Percentiles rank a stretch among this genome's conserved stretches.
These are phyloP conservation scores for Circaetus cinerascens DNA, from an alignment of 2,113 vertebrate genomes.

Conservation along the genomic window DNA sequence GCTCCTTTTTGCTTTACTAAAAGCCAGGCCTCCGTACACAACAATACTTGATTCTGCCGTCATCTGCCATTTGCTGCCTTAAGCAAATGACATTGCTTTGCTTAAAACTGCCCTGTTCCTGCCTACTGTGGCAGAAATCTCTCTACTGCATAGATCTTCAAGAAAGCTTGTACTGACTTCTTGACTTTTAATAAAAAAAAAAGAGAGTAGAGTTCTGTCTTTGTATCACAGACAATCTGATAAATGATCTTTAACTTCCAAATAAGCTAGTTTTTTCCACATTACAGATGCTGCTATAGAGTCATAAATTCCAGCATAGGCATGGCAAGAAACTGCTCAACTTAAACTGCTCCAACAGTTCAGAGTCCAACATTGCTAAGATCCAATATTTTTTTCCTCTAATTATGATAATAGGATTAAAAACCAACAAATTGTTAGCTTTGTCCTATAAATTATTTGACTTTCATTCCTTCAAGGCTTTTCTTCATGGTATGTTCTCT, in stretches of 20 bases:
- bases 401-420: not conserved
- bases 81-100: not conserved
- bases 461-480: not conserved
- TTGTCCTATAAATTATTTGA: not conserved
- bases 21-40: not conserved
- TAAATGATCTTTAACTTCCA: not conserved
- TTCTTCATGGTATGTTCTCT: not conserved
- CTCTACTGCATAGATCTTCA: not conserved
- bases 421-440: not conserved
- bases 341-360: not conserved
- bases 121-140: not conserved
- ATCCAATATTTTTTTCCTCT: not conserved
- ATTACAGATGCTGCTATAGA: not conserved
- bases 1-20: not conserved
- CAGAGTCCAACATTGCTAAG: not conserved
- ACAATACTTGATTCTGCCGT: not conserved
- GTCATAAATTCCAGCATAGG: not conserved
- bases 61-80: not conserved
- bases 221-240: not conserved
- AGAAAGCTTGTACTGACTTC: not conserved
- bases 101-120: slow-evolving; percentile 16
- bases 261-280: not conserved
- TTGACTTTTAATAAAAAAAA: not conserved
- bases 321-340: not conserved
- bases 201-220: not conserved